Percentiles rank a stretch among this genome's conserved stretches.
Evolutionary conservation across 1,140 invertebrate species (phyloP).

Genomic region (Marisa cornuarietis): DNA sequence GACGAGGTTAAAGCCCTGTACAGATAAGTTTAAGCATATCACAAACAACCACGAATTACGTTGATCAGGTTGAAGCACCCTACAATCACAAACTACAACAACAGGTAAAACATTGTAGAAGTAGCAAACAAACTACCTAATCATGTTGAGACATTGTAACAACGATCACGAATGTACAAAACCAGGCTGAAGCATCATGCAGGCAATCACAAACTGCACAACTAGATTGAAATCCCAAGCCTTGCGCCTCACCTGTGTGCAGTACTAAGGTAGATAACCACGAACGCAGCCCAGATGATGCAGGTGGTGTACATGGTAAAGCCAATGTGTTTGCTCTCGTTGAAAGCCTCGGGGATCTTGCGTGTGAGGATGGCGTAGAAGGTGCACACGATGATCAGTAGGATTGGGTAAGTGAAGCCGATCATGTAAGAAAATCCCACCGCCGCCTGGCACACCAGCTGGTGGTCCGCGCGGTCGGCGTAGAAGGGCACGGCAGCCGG

Average conservation of each 20-base stretch:
- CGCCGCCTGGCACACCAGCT: constrained; percentile 73
- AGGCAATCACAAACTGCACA: too few relatives aligned
- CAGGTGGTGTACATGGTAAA: constrained; percentile 96
- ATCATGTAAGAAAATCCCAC: constrained; percentile 77
- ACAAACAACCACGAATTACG: too few relatives aligned
- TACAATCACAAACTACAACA: too few relatives aligned
- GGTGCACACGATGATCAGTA: constrained; percentile 78
- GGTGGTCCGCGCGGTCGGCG: constrained; percentile 63
- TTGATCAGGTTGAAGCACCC: too few relatives aligned
- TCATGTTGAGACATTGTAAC: too few relatives aligned
- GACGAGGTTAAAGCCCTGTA: too few relatives aligned
- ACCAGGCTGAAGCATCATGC: too few relatives aligned
- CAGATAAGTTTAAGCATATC: too few relatives aligned
- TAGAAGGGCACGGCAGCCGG: constrained; percentile 73
- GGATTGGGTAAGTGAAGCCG: constrained; percentile 80
- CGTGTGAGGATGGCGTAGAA: constrained; percentile 81
- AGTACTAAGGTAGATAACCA: constrained; percentile 80
- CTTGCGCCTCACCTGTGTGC: constrained; percentile 62
- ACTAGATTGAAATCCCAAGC: too few relatives aligned
- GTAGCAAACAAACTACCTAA: too few relatives aligned
- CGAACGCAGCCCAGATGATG: constrained; percentile 80
- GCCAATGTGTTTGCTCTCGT: constrained; percentile 92
- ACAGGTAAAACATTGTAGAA: too few relatives aligned
- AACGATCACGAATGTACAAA: too few relatives aligned
- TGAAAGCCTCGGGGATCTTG: constrained; percentile 94